Evolutionary conservation across 2,888 invertebrate species (phyloP).

Genomic region (Hypena proboscidalis): DNA sequence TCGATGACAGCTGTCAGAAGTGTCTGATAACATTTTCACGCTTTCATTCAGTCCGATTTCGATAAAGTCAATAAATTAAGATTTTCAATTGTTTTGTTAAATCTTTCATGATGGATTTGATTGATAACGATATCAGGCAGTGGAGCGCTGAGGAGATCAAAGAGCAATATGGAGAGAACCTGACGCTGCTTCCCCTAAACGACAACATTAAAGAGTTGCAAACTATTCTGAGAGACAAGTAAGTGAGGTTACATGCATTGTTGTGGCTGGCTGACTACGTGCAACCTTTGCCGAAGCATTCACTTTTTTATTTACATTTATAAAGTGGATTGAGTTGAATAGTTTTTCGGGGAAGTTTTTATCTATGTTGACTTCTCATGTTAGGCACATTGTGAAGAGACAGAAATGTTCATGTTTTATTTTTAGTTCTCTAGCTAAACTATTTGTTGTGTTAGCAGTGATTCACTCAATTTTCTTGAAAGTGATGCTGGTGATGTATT

Average conservation of each 20-base stretch:
- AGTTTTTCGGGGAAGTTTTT: not conserved
- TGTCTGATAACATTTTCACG: conserved; percentile 15
- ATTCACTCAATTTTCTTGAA: too few relatives aligned
- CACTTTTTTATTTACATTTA: not conserved
- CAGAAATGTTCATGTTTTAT: too few relatives aligned
- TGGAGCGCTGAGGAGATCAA: conserved; percentile 74
- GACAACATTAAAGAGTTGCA: conserved; percentile 93
- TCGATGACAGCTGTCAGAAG: not conserved
- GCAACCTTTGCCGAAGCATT: not conserved
- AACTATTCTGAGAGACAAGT: conserved; percentile 95
- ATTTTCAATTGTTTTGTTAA: too few relatives aligned
- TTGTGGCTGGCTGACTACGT: conserved; percentile 5
- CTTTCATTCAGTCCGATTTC: too few relatives aligned
- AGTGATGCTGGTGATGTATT: too few relatives aligned
- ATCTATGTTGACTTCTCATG: too few relatives aligned
- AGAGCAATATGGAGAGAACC: conserved; percentile 88
- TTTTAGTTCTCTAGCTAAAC: too few relatives aligned
- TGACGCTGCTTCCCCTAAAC: conserved; percentile 90
- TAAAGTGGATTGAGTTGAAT: not conserved
- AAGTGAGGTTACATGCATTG: conserved; percentile 81
- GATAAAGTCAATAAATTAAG: too few relatives aligned
- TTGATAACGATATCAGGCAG: conserved; percentile 72
- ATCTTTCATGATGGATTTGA: conserved; percentile 65
- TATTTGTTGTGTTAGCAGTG: too few relatives aligned
- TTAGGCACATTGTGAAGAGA: too few relatives aligned